Evolutionary conservation across 2,888 invertebrate species (phyloP), one percentile per base, ranked within the genome.

Genomic region (Pecten maximus): DNA sequence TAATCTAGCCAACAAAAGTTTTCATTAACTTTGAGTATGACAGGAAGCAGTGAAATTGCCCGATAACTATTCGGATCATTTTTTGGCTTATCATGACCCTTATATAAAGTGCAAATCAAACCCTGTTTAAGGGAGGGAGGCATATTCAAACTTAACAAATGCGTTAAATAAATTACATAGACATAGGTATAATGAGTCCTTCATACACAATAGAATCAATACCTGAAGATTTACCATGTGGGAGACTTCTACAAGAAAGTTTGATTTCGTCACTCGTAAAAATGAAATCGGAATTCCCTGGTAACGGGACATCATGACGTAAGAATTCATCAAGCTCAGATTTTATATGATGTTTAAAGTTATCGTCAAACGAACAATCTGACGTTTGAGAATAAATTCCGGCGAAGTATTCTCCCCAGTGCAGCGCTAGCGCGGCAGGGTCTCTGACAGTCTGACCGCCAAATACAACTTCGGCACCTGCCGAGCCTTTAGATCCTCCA

Each of bases 61-160:
- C 90, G 44, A 86, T 88, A 87, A 40, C 19, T 86, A 35, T 86
- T 90, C 3, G 90, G 90, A 35, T 88, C 60, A 40, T 40, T 23
- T 35, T n/a, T 23, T 3, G 90, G 35, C 40, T 90, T 88, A 12
- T 60, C 23, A 23, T 60, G 60, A n/a, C 60, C 60, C 23, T 60
- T 60, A 60, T 60, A 60, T n/a, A 60, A 23, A n/a, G 60, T 60
- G n/a, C n/a, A 60, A 4, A 60, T 60, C 6, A 60, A 23, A 0
- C n/a, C 60, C n/a, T 8, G 16, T 60, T 60, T 60, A 23, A 2
- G 8, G 23, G 16, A 1, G 0, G 0, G 60, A 23, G 19, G 23
- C 60, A n/a, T 23, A 60, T 23, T 12, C 12, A 48, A 48, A 4
- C 1, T 2, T 48, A 16, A 6, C 6, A 60, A 60, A 60, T 0